Evolutionary conservation across 2,113 vertebrate species (phyloP).

Genomic region (Pachypanchax playfairii): DNA sequence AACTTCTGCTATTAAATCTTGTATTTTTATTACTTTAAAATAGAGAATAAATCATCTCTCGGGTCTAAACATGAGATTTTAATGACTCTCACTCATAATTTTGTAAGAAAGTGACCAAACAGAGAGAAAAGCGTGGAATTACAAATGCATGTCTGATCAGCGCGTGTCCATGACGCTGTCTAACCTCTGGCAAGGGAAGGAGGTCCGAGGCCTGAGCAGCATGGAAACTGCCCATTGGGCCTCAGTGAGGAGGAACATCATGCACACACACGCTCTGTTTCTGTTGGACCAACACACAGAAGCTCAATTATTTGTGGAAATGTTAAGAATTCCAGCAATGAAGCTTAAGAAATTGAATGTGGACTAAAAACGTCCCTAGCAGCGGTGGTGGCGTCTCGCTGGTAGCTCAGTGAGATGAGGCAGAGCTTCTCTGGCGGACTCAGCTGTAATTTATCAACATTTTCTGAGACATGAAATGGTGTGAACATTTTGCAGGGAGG

Average conservation of each 20-base stretch:
- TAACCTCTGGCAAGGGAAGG: constrained; percentile 48
- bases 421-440: neutral
- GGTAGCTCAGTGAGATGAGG: constrained; percentile 7
- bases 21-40: no score
- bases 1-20: neutral
- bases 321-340: constrained; percentile 80
- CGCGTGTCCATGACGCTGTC: constrained; percentile 43
- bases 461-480: constrained; percentile 12
- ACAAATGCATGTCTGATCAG: constrained; percentile 8
- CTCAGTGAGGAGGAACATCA: constrained; percentile 58
- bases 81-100: no score
- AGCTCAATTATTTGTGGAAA: constrained; percentile 81
- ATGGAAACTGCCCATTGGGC: constrained; percentile 69
- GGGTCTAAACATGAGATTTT: no score
- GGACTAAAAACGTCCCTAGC: constrained; percentile 55
- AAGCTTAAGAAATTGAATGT: constrained; percentile 59
- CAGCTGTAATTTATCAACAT: neutral
- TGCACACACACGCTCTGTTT: constrained; percentile 66
- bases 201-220: constrained; percentile 59
- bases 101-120: constrained; percentile 24
- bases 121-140: constrained; percentile 21
- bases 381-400: constrained; percentile 25
- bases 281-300: constrained; percentile 71
- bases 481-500: neutral
- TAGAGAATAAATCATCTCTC: neutral